Evolutionary conservation across 2,797 vertebrate species (phyloP), one percentile per base, ranked within the genome.

Genomic region (Sparus aurata): DNA sequence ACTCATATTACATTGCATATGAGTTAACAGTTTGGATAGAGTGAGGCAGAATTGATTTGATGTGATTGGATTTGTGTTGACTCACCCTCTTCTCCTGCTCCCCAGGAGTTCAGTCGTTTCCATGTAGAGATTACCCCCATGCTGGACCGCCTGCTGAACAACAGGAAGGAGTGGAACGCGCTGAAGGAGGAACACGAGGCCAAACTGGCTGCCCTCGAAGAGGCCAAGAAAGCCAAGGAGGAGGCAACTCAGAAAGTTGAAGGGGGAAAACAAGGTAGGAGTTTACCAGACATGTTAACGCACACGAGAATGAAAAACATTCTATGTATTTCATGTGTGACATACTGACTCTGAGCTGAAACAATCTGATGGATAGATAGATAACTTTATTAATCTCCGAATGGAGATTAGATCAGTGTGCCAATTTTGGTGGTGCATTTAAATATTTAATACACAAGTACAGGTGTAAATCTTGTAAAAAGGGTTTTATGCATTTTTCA

Each of bases 151-250:
- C 95, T 97, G 70, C 49, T 96, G 77, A 97, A 97, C 94, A 98
- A 98, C 95, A 95, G 97, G 86, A 97, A 97, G 89, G 96, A 98
- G 91, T 98, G 97, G 97, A 98, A 97, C 64, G 94, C 95, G 0
- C 89, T 96, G 74, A 97, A 97, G 69, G 97, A 98, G 69, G 85
- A 76, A 65, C 92, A 97, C 0, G 97, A 98, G 0, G 94, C 94
- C 83, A 97, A 96, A 79, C 0, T 96, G 89, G 96, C 97, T 2
- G 86, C 49, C 0, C 74, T 97, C 3, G 96, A 97, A 20, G 96
- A 89, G 15, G 95, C 90, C 34, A 96, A 95, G 83, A 94, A 95
- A 81, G 95, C 93, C 64, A 94, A 93, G 79, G 95, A 93, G 69
- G 92, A 89, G 64, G 80, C 3, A 2, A 45, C 79, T 16, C 61